phyloP scores from a whole-genome alignment of 2,797 vertebrate species.

The Pseudochirops cupreus region DNA sequence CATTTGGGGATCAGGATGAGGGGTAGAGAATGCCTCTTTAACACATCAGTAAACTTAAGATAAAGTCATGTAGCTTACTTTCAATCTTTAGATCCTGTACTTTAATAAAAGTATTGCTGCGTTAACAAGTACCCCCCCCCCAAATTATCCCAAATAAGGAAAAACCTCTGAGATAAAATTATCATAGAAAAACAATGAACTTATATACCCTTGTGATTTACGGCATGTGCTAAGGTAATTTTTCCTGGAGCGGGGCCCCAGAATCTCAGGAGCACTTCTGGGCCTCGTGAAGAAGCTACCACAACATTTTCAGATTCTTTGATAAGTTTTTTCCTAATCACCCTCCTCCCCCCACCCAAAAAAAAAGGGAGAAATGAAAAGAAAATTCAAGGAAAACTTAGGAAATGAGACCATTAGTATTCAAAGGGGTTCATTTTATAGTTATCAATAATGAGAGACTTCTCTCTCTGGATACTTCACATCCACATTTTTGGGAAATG shows the following conservation, averaged over 20 bases:
- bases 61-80: constrained; percentile 11
- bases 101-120: constrained; percentile 28
- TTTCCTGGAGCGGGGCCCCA: background rate
- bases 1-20: constrained; percentile 4
- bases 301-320: constrained; percentile 21
- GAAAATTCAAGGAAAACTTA: constrained; percentile 23
- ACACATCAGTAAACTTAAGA: constrained; percentile 21
- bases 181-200: background rate
- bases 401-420: constrained; percentile 42
- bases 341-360: background rate
- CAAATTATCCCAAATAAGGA: background rate
- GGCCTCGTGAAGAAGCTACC: background rate
- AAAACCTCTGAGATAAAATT: background rate
- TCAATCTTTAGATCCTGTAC: constrained; percentile 20
- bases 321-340: background rate
- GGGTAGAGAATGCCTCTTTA: background rate
- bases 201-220: background rate
- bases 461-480: background rate
- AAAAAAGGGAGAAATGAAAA: constrained; percentile 16
- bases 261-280: background rate
- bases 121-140: constrained; percentile 10
- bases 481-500: constrained; percentile 48
- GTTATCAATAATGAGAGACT: background rate
- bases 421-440: constrained; percentile 12
- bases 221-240: background rate